Evolutionary conservation across 2,888 invertebrate species (phyloP).

Genomic region (Melanotus villosus): DNA sequence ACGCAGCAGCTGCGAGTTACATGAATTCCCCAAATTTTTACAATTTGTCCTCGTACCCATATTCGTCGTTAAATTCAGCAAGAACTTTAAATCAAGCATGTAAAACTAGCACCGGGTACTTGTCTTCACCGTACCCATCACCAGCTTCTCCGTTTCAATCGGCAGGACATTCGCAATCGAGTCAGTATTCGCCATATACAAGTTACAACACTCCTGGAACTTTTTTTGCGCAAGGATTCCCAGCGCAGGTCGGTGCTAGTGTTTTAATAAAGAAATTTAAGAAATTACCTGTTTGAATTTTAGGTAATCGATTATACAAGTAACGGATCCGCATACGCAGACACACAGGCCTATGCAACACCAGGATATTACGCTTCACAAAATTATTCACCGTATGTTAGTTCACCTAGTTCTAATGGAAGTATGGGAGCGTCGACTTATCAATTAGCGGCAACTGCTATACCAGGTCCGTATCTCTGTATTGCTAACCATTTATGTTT

Average conservation of each 20-base stretch:
- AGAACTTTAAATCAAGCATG: constrained; percentile 70
- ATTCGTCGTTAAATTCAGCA: constrained; percentile 67
- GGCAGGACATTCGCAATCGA: constrained; percentile 69
- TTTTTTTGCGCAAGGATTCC: constrained; percentile 71
- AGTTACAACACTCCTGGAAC: constrained; percentile 70
- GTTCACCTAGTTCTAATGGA: constrained; percentile 81
- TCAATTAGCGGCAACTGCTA: constrained; percentile 73
- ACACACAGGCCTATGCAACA: constrained; percentile 73
- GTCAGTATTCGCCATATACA: constrained; percentile 68
- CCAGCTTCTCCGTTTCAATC: constrained; percentile 65
- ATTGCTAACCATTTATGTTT: no score
- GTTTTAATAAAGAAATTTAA: no score
- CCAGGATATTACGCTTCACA: constrained; percentile 79
- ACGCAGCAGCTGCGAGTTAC: constrained; percentile 56
- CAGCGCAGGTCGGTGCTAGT: constrained; percentile 73
- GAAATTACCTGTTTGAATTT: constrained; percentile 37
- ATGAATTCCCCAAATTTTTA: constrained; percentile 65
- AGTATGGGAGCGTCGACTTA: constrained; percentile 76
- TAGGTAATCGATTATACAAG: constrained; percentile 72
- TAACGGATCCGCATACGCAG: constrained; percentile 71
- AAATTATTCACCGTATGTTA: constrained; percentile 82
- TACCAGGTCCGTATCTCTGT: no score
- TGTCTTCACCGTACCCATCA: constrained; percentile 64
- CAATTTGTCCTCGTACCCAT: constrained; percentile 65
- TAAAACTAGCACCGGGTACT: constrained; percentile 73